Percentiles rank a stretch among this genome's conserved stretches.
phyloP scores from a whole-genome alignment of 1,140 invertebrate genomes.

The Ips typographus region DNA sequence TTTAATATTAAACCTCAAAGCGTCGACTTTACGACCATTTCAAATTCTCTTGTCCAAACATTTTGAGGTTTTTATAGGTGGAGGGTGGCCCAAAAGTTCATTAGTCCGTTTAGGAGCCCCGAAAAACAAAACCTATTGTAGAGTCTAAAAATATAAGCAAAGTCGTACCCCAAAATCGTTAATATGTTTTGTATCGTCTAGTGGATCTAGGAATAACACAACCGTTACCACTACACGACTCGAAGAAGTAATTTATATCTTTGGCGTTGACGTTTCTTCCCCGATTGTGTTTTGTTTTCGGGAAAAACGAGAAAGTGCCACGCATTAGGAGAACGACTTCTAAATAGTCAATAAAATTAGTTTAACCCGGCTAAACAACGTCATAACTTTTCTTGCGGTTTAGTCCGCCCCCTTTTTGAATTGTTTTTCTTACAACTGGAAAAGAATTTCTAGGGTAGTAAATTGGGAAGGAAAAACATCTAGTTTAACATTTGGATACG shows the following conservation, averaged over 20 bases:
- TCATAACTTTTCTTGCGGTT: constrained; percentile 22
- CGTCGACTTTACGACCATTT: no score
- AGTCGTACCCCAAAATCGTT: constrained; percentile 30
- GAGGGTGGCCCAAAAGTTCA: no score
- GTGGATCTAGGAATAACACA: constrained; percentile 40
- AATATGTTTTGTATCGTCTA: constrained; percentile 40
- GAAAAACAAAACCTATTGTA: constrained; percentile 11
- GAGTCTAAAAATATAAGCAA: constrained; percentile 9
- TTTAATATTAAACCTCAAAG: no score
- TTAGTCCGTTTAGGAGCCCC: neutral
- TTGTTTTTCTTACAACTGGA: constrained; percentile 3
- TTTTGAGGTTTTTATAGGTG: no score
- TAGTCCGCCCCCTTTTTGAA: neutral
- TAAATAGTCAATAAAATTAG: constrained; percentile 32
- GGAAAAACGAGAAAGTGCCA: constrained; percentile 15
- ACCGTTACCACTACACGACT: constrained; percentile 37
- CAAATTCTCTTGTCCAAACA: no score
- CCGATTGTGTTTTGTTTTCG: constrained; percentile 29
- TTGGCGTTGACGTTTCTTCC: constrained; percentile 32
- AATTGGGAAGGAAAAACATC: no score
- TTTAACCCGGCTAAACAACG: constrained; percentile 24
- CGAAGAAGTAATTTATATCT: constrained; percentile 36
- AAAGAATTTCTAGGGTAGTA: no score
- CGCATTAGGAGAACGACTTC: constrained; percentile 28
- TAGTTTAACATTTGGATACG: no score